Base-by-base conservation (phyloP, 2,797 vertebrate genomes). In the Synaphobranchus kaupii region DNA sequence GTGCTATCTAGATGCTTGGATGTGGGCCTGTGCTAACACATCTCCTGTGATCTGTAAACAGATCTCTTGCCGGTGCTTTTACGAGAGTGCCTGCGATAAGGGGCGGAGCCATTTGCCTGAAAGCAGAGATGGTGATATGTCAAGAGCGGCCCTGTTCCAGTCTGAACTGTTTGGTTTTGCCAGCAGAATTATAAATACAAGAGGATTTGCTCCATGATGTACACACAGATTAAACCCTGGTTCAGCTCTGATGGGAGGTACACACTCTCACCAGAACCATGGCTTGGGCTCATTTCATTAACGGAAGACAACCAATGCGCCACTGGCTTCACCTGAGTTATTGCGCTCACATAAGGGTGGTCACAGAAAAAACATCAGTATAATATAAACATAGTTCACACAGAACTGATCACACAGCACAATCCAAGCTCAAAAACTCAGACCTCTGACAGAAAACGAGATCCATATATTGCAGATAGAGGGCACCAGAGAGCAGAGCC, bases 1-100 rank as follows among this genome's bases (percentile, higher is more conserved):
- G 78, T 25, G 44, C 50, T 81, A 81, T 81, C 76, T 44, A 48
- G 17, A 80, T 44, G 44, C 20, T 22, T 73, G 71, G 76, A 25
- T 48, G 39, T 48, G 76, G 76, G 39, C 76, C 22, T 34, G 39
- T 13, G 47, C 15, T 47, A 47, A 80, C 76, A 80, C 34, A 47
- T 80, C 76, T 80, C 39, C 34, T 80, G 76, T 80, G 68, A 73
- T n/a, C n/a, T 73, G 76, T 80, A 80, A 80, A 80, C 76, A 80
- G 4, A 22, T 80, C 39, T 80, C 39, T 13, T 34, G 17, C 76
- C 76, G 13, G 15, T 48, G 39, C 31, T 48, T 80, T 39, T 34
- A 34, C 76, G 7, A 80, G 76, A 80, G 47, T 44, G 76, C 76
- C 17, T 20, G 34, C 12, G 20, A 47, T 80, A 80, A 80, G 17